Percentiles rank a stretch among this genome's conserved stretches.
phyloP scores from a whole-genome alignment of 2,113 vertebrate species.

The Datnioides undecimradiatus region DNA sequence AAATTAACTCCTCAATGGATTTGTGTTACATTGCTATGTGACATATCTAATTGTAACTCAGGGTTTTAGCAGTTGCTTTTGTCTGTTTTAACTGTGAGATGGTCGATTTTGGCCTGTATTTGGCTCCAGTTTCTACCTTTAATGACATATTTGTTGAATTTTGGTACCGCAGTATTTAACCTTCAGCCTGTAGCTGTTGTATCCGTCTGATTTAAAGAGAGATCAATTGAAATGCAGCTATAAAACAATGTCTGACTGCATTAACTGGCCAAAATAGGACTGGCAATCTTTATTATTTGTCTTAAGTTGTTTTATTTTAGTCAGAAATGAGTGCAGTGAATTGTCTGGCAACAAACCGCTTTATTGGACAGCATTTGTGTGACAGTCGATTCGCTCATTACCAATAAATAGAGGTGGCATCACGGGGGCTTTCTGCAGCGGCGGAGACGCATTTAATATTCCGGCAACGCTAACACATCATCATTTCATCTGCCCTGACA shows the following conservation, averaged over 20 bases:
- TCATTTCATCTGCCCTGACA: slow-evolving; percentile 46
- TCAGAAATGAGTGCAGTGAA: neutral
- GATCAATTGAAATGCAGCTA: neutral
- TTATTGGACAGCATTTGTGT: neutral
- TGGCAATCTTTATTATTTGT: neutral
- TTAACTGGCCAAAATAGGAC: neutral
- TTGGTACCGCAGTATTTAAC: neutral
- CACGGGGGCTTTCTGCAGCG: slow-evolving; percentile 16
- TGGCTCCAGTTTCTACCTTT: neutral
- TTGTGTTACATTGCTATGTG: neutral
- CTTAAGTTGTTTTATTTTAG: neutral
- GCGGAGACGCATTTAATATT: slow-evolving; percentile 21
- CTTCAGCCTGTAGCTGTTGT: neutral
- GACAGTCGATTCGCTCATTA: slow-evolving; percentile 34
- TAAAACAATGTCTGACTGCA: neutral
- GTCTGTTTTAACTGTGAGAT: neutral
- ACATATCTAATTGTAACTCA: neutral
- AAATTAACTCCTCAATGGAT: neutral
- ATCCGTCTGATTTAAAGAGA: neutral
- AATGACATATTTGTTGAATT: neutral
- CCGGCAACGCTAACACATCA: slow-evolving; percentile 23
- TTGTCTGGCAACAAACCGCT: neutral
- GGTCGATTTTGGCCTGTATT: neutral
- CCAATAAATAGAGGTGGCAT: slow-evolving; percentile 36
- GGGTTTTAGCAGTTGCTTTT: no score